phyloP scores from a whole-genome alignment of 2,797 vertebrate species.

The Picus viridis region DNA sequence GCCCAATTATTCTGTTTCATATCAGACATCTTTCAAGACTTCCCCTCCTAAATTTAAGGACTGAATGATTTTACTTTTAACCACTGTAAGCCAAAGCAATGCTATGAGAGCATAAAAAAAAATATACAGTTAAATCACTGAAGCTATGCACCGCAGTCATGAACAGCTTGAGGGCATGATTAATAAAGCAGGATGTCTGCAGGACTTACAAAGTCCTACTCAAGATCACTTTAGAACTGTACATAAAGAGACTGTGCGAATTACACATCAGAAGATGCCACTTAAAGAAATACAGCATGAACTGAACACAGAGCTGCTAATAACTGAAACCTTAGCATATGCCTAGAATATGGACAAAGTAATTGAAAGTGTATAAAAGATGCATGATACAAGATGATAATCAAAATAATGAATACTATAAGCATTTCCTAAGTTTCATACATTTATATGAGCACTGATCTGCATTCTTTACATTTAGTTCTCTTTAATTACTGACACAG shows the following conservation, averaged over 20 bases:
- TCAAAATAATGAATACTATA: constrained; percentile 21
- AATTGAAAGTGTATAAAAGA: background rate
- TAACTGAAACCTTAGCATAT: constrained; percentile 36
- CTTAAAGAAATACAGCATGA: constrained; percentile 42
- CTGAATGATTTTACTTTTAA: constrained; percentile 32
- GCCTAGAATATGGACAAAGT: background rate
- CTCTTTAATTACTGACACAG: background rate
- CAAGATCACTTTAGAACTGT: background rate
- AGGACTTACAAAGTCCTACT: constrained; percentile 37
- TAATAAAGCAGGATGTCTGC: constrained; percentile 44
- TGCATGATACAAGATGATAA: constrained; percentile 3
- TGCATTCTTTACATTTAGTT: background rate
- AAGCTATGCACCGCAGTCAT: constrained; percentile 59
- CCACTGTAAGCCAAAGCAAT: constrained; percentile 57
- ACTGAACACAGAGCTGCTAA: background rate
- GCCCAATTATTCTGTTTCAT: constrained; percentile 43
- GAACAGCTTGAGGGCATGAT: constrained; percentile 50
- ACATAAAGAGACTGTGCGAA: constrained; percentile 3
- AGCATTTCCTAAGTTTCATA: background rate
- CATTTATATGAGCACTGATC: background rate
- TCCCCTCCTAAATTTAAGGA: constrained; percentile 29
- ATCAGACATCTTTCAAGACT: constrained; percentile 30
- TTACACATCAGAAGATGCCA: background rate
- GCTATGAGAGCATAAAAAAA: constrained; percentile 64
- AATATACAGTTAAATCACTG: constrained; percentile 9